These are phyloP conservation scores for Eucriotettix oculatus DNA, from an alignment of 2,888 invertebrate species.

Conservation along the genomic window DNA sequence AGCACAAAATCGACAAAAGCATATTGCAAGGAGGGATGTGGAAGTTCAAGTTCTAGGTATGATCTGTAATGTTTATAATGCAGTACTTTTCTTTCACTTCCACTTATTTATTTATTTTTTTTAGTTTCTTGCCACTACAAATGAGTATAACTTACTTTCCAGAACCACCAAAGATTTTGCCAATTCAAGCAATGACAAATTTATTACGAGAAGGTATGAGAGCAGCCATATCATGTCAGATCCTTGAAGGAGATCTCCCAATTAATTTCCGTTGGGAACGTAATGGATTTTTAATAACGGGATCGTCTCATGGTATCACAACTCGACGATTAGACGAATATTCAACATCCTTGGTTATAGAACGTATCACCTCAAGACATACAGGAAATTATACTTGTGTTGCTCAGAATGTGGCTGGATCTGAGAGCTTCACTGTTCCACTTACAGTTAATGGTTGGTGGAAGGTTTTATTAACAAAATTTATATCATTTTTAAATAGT, in stretches of 20 bases:
- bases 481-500: no score
- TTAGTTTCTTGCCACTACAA: no score
- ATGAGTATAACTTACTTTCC: slow-evolving; percentile 16
- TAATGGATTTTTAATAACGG: slow-evolving; percentile 60
- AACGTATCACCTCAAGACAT: slow-evolving; percentile 67
- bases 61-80: slow-evolving; percentile 2
- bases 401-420: slow-evolving; percentile 73
- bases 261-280: slow-evolving; percentile 84
- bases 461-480: no score
- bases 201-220: slow-evolving; percentile 50
- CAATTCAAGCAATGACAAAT: slow-evolving; percentile 66
- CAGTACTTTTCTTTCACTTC: no score
- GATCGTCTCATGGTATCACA: slow-evolving; percentile 35
- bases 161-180: slow-evolving; percentile 74
- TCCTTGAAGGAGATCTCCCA: slow-evolving; percentile 82
- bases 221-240: slow-evolving; percentile 78
- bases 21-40: slow-evolving; percentile 45
- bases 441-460: slow-evolving; percentile 58
- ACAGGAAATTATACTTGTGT: slow-evolving; percentile 87
- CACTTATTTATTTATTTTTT: no score
- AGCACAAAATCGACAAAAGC: slow-evolving; percentile 68
- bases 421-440: slow-evolving; percentile 58
- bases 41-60: slow-evolving; percentile 33
- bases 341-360: slow-evolving; percentile 70
- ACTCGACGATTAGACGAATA: slow-evolving; percentile 61